Evolutionary conservation across 2,797 vertebrate species (phyloP).

Genomic region (Toxotes lorentzi): DNA sequence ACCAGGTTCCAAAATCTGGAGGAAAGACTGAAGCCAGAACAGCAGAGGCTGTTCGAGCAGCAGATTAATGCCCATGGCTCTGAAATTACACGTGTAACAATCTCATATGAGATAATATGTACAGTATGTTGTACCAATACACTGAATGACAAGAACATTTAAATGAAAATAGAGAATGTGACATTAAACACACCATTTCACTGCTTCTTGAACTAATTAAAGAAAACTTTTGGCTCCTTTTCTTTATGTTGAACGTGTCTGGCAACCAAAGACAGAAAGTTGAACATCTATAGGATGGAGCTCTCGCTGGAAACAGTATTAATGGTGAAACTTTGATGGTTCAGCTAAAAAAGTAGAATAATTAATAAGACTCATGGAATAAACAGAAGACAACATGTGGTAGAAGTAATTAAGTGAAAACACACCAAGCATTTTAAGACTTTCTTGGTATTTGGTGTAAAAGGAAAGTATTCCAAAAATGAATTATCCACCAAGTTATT

Average conservation of each 20-base stretch:
- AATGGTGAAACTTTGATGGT: conserved; percentile 7
- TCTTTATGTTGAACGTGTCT: background rate
- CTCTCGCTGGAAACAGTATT: conserved; percentile 10
- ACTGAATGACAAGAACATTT: background rate
- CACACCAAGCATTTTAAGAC: conserved; percentile 21
- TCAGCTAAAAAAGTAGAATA: conserved; percentile 31
- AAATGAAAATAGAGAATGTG: background rate
- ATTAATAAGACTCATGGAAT: conserved; percentile 22
- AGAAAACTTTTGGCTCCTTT: background rate
- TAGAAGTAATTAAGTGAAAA: conserved; percentile 36
- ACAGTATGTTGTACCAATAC: background rate
- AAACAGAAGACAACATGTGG: conserved; percentile 25
- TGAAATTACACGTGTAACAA: background rate
- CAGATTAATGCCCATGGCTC: background rate
- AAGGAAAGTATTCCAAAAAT: conserved; percentile 52
- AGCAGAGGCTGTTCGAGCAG: too few relatives aligned
- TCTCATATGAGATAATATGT: too few relatives aligned
- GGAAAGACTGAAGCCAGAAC: too few relatives aligned
- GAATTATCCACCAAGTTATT: conserved; percentile 60
- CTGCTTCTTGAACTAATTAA: background rate
- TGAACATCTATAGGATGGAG: background rate
- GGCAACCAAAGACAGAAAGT: background rate
- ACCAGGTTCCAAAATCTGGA: background rate
- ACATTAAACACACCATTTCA: background rate
- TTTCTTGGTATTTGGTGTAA: conserved; percentile 29